Evolutionary conservation across 1,140 invertebrate species (phyloP), one percentile per base, ranked within the genome.

Genomic region (Psilanteris sp.): DNA sequence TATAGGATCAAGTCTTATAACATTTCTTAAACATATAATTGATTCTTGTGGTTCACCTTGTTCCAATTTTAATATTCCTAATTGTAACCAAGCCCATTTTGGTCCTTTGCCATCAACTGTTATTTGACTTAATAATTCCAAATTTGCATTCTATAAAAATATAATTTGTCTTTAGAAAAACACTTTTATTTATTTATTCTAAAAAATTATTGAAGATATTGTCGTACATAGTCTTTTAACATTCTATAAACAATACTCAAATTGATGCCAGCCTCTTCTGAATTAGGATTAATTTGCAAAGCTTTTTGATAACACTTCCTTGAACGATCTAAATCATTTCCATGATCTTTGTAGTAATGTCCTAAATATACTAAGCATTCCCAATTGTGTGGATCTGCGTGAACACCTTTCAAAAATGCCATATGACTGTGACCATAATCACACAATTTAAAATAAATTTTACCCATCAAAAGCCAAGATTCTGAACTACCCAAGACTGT

Each of bases 221-320:
- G 16, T 82, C 80, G 87, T 83, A 92, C 92, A 79, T 91, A 91
- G 71, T 94, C 91, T 72, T 92, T 91, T 24, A 93, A 80, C 66
- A 91, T 88, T 62, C 91, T 90, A 80, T 96, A 94, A 16, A 93
- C 89, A 78, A 93, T 92, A 85, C 94, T 95, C 9, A 97, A 88
- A 66, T 92, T 91, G 80, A 92, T 91, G 11, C 93, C 93, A 55
- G 92, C 92, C 70, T 92, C 89, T 24, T 90, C 89, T 54, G 91
- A 91, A 52, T 89, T 85, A 10, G 90, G 90, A 88, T 95, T 93
- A 1, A 97, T 89, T 78, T 92, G 92, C 57, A 94, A 91, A 16
- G 94, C 92, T 86, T 95, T 96, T 83, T 96, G 92, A 84, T 93
- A 96, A 88, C 95, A 97, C 80, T 93, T 93, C 71, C 90, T 91